Conservation (phyloP, 1,140 invertebrate genomes). For the Drosophila aff. region DNA sequence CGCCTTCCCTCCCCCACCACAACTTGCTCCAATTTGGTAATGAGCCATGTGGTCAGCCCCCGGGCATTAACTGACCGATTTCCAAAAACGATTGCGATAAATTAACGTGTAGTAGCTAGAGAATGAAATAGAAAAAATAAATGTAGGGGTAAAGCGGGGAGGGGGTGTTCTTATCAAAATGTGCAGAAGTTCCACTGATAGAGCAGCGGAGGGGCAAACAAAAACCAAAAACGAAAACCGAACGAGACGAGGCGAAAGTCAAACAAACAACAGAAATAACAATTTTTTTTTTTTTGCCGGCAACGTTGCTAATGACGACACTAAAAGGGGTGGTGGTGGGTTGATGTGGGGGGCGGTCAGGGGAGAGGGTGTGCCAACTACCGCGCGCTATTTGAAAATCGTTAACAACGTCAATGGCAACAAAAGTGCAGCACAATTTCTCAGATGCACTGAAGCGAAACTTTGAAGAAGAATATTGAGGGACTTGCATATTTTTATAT, state of each 20-base stretch:
- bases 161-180: slow-evolving; percentile 46
- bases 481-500: too few relatives aligned
- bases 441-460: slow-evolving; percentile 8
- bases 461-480: too few relatives aligned
- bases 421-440: slow-evolving; percentile 40
- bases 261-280: slow-evolving; percentile 70
- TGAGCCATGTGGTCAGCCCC: slow-evolving; percentile 50
- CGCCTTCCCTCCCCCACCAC: not conserved
- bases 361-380: slow-evolving; percentile 18
- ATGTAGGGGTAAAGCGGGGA: not conserved
- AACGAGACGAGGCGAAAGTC: slow-evolving; percentile 57
- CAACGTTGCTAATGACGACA: slow-evolving; percentile 75
- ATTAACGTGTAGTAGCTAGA: slow-evolving; percentile 28
- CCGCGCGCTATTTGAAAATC: slow-evolving; percentile 68
- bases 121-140: not conserved
- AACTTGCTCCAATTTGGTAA: slow-evolving; percentile 42
- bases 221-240: slow-evolving; percentile 42
- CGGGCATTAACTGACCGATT: slow-evolving; percentile 49
- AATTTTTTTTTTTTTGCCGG: slow-evolving; percentile 30
- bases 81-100: slow-evolving; percentile 41
- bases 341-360: not conserved
- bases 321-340: slow-evolving; percentile 4
- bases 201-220: slow-evolving; percentile 29
- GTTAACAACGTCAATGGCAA: slow-evolving; percentile 71
- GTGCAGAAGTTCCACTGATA: slow-evolving; percentile 59